Evolutionary conservation across 2,888 invertebrate species (phyloP).

Genomic region (Cerastis rubricosa): DNA sequence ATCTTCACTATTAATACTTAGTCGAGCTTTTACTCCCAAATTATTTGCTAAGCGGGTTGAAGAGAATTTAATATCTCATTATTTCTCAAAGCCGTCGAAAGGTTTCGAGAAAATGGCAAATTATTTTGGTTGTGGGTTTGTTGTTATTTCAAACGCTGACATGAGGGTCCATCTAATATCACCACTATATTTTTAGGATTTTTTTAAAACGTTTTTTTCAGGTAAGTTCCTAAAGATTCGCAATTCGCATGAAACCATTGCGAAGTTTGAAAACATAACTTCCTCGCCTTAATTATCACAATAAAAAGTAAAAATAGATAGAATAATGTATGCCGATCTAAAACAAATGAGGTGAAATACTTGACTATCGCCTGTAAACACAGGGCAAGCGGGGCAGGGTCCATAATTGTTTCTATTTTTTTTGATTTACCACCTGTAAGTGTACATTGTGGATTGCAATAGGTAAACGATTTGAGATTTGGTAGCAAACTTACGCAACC

Average conservation of each 20-base stretch:
- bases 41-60: background rate
- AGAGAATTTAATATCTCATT: constrained; percentile 3
- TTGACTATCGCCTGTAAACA: background rate
- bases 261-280: background rate
- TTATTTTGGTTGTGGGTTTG: background rate
- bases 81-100: background rate
- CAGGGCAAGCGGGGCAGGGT: too few species aligned
- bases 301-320: too few species aligned
- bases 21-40: background rate
- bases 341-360: background rate
- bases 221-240: background rate
- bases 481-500: too few species aligned
- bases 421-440: too few species aligned
- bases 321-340: too few species aligned
- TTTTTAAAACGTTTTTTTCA: background rate
- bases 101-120: background rate
- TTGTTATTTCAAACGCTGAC: background rate
- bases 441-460: too few species aligned
- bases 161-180: background rate
- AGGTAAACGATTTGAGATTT: too few species aligned
- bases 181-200: background rate
- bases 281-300: background rate
- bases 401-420: too few species aligned
- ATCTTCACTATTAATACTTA: background rate
- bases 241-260: background rate